Percentiles rank a stretch among this genome's conserved stretches.
Evolutionary conservation across 2,888 invertebrate species (phyloP).

Genomic region (Deilephila elpenor): DNA sequence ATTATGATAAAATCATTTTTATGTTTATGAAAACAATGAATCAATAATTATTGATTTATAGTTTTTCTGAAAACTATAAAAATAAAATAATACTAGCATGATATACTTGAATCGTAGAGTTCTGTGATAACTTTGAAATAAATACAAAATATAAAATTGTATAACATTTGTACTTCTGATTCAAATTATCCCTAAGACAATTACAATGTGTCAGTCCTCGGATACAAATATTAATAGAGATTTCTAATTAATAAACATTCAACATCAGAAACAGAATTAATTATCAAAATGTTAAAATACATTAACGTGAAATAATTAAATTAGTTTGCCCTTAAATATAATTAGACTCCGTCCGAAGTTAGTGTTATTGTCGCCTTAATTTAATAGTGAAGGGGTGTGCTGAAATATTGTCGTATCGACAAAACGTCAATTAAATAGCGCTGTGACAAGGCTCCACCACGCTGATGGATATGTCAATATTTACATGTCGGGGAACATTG

Average conservation of each 20-base stretch:
- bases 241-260: neutral
- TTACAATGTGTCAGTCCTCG: too few relatives aligned
- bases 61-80: too few relatives aligned
- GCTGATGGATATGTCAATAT: slow-evolving; percentile 16
- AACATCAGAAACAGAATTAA: neutral
- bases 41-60: too few relatives aligned
- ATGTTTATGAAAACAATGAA: too few relatives aligned
- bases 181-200: too few relatives aligned
- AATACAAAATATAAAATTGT: too few relatives aligned
- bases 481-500: neutral
- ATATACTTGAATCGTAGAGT: too few relatives aligned
- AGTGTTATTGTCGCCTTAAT: neutral
- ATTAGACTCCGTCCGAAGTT: neutral
- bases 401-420: slow-evolving; percentile 30
- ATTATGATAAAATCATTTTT: too few relatives aligned
- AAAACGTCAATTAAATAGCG: slow-evolving; percentile 27
- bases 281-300: neutral
- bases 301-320: neutral
- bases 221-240: too few relatives aligned
- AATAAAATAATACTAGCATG: too few relatives aligned
- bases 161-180: too few relatives aligned
- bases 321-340: neutral
- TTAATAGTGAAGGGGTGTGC: slow-evolving; percentile 14
- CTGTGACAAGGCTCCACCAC: slow-evolving; percentile 3
- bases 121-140: too few relatives aligned